Evolutionary conservation across 1,140 invertebrate genomes (phyloP), one percentile per base, ranked within the genome.

Genomic region (Drosophila asahinai): DNA sequence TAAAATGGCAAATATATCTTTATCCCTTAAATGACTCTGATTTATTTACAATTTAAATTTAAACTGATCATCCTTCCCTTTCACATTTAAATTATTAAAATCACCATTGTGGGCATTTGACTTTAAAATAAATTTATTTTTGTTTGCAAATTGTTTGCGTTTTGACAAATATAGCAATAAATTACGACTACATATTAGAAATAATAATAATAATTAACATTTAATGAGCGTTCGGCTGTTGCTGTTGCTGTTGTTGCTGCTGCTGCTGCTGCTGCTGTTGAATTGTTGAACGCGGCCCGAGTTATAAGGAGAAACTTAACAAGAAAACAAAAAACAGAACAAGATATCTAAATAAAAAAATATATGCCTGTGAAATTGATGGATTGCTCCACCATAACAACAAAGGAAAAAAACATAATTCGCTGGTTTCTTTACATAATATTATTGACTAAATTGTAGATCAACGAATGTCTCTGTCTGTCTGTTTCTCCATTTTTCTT

Each of bases 381-480:
- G 47, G 19, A 42, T 45, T 55, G 27, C 22, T 43, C 49, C 55
- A 63, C 71, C 54, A 79, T 71, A 79, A 79, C 75, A 79, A 54
- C 6, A 22, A 55, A 15, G 7, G 15, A 38, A 22, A 55, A 63
- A 66, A 76, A 66, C 64, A 77, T 49, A 47, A 47, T 61, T 60
- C 68, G 45, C 66, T 72, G 42, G 36, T 52, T 76, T 36, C 30
- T 82, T 78, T 81, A 76, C 51, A 80, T 80, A 77, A 84, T 80
- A 83, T 75, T 83, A 89, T 89, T 89, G 84, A 87, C 84, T 87
- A 89, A 81, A 81, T 84, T 89, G 86, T 90, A 87, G 84, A 90
- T 89, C 81, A 87, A 84, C 84, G 81, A 89, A 90, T 89, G 86
- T 55, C 54, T 55, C 52, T 55, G 52, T 52, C 51, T 36, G n/a